Evolutionary conservation across 1,140 invertebrate species (phyloP), one percentile per base, ranked within the genome.

Genomic region (Drosophila littoralis): DNA sequence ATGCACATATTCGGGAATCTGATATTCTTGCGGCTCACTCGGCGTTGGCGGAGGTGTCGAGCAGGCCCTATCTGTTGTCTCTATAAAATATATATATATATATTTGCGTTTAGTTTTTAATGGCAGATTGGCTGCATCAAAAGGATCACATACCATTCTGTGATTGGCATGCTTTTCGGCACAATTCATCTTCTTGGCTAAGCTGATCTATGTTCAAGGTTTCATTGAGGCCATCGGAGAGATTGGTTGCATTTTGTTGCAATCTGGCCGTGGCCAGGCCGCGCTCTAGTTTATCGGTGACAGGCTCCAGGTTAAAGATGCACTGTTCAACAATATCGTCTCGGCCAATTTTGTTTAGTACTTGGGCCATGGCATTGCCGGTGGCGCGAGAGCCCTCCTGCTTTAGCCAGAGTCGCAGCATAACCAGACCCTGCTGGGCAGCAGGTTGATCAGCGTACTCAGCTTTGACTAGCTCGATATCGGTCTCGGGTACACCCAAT

Each of bases 361-460:
- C 97, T 83, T 97, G 95, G 90, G 98, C 97, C 77, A 99, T 93
- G 7, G 95, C 95, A 92, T 98, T 98, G 61, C 71, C 77, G 7
- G 69, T 90, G n/a, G 84, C 79, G 7, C 55, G 40, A 95, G 94
- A 94, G 7, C 94, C 94, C 51, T 94, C 93, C 76, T 94, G 94
- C 59, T 95, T 92, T 70, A 95, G 92, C 95, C 95, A 96, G 17
- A 95, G 92, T n/a, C 95, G 76, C 46, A 99, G 94, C 97, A 99
- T 98, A 0, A 97, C 95, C 65, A 97, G 96, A 0, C 97, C 97
- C 92, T 98, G 97, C 81, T 98, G 96, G 0, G 96, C 94, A 0
- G 95, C 93, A 71, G 96, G 97, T 58, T 96, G 94, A 43, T 36
- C 10, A 1, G 96, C 95, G 90, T 96, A 96, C 81, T 98, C 96